Percentiles rank a stretch among this genome's conserved stretches.
Evolutionary conservation across 2,113 vertebrate species (phyloP).

Genomic region (Dryoscopus gambensis): DNA sequence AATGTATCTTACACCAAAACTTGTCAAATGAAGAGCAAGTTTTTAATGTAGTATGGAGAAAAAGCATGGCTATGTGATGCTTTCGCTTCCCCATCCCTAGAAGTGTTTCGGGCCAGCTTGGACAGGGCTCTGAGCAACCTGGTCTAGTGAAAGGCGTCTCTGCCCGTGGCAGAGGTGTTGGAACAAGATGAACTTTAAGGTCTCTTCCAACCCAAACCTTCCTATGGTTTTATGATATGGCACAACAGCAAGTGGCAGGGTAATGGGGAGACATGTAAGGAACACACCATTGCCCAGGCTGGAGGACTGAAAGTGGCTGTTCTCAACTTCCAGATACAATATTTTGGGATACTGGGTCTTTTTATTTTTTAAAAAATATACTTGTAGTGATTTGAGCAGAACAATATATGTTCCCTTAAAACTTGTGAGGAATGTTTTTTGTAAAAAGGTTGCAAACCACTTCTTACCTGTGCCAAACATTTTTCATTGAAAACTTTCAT

Average conservation of each 20-base stretch:
- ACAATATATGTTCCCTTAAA: background rate
- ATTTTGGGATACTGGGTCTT: background rate
- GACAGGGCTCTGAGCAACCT: background rate
- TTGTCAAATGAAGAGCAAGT: background rate
- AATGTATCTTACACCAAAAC: fast-evolving
- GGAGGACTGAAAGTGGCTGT: background rate
- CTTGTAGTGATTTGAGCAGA: background rate
- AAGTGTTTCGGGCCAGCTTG: background rate
- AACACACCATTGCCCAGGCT: background rate
- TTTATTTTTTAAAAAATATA: background rate
- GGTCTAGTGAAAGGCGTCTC: background rate
- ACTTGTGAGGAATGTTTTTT: background rate
- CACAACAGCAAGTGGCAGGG: background rate
- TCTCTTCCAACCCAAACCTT: background rate
- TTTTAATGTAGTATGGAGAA: background rate
- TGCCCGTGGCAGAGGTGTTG: background rate
- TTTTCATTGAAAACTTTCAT: background rate
- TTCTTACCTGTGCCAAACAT: background rate
- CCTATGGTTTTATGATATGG: background rate
- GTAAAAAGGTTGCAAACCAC: background rate
- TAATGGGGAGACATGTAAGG: background rate
- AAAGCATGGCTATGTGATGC: fast-evolving
- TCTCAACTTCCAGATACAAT: background rate
- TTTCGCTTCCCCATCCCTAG: background rate
- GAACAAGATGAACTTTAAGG: background rate